A percentile compares a stretch with the other conserved stretches of the same genome.
These are phyloP conservation scores for Cryptosula pallasiana DNA, from an alignment of 2,888 invertebrate species.

Conservation along the genomic window DNA sequence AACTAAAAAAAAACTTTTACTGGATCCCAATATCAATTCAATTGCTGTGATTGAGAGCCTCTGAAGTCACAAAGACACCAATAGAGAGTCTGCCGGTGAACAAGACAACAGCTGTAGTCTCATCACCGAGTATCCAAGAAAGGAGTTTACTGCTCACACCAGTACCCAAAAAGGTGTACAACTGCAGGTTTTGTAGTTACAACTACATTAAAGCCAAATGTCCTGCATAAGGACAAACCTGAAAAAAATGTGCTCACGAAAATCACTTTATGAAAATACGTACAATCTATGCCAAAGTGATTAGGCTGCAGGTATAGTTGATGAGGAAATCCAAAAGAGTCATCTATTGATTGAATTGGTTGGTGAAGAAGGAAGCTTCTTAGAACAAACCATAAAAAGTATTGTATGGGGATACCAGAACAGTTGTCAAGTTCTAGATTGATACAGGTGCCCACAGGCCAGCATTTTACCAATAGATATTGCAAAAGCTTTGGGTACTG, in stretches of 20 bases:
- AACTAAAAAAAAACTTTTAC: too few species aligned
- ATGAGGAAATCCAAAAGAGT: background rate
- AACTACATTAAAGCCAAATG: background rate
- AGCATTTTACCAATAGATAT: background rate
- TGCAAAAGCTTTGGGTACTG: background rate
- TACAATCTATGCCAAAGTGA: background rate
- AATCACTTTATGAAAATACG: background rate
- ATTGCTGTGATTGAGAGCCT: too few species aligned
- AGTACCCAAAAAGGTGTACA: too few species aligned
- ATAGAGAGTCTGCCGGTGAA: too few species aligned
- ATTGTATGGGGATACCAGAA: background rate
- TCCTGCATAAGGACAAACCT: background rate
- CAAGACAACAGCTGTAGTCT: too few species aligned
- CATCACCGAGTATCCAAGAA: too few species aligned
- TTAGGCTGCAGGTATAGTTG: background rate
- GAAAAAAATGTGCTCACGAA: background rate
- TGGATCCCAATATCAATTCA: too few species aligned
- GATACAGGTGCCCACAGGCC: background rate
- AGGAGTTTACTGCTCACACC: too few species aligned
- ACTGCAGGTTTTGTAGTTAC: background rate
- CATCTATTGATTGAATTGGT: background rate
- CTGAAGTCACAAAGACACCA: too few species aligned
- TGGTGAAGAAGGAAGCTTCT: background rate
- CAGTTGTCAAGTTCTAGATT: background rate
- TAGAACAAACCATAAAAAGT: background rate